Percentiles rank a stretch among this genome's conserved stretches.
Conservation (phyloP, 2,113 vertebrate species). For the Siniperca knerii region DNA sequence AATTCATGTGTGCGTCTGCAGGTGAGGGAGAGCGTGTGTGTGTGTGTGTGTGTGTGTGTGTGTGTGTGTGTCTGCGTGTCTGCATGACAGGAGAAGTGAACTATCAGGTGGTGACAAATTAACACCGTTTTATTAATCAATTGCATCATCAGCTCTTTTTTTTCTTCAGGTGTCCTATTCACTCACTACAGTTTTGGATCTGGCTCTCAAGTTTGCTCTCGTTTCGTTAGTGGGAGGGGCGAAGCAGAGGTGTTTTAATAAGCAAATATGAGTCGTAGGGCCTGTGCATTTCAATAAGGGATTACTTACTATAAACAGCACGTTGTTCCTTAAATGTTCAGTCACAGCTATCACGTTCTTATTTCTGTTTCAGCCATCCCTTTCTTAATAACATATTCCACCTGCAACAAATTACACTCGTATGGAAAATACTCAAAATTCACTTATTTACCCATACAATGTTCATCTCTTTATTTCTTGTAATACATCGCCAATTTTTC, state of each 20-base stretch:
- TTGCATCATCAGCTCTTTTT: constrained; percentile 32
- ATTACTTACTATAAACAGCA: constrained; percentile 29
- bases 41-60: constrained; percentile 6
- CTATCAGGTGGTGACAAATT: constrained; percentile 24
- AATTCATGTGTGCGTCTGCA: not conserved
- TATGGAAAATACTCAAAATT: not conserved
- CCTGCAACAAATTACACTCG: not conserved
- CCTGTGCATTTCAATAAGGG: constrained; percentile 50
- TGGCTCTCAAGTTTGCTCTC: constrained; percentile 52
- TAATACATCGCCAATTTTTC: not conserved
- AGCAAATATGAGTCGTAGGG: constrained; percentile 57
- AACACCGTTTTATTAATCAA: constrained; percentile 31
- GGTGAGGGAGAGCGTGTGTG: not conserved
- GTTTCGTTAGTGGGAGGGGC: constrained; percentile 64
- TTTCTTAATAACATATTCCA: not conserved
- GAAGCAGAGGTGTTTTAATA: constrained; percentile 63
- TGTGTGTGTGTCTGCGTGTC: not conserved
- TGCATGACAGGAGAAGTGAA: constrained; percentile 20
- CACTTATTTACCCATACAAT: not conserved
- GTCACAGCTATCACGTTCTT: not conserved
- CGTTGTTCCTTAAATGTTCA: constrained; percentile 17
- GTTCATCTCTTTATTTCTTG: not conserved
- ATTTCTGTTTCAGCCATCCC: not conserved
- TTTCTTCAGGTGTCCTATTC: constrained; percentile 34
- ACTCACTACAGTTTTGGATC: constrained; percentile 47